These are phyloP conservation scores for Enteromius treurensis DNA, from an alignment of 2,797 vertebrate species.

Conservation along the genomic window DNA sequence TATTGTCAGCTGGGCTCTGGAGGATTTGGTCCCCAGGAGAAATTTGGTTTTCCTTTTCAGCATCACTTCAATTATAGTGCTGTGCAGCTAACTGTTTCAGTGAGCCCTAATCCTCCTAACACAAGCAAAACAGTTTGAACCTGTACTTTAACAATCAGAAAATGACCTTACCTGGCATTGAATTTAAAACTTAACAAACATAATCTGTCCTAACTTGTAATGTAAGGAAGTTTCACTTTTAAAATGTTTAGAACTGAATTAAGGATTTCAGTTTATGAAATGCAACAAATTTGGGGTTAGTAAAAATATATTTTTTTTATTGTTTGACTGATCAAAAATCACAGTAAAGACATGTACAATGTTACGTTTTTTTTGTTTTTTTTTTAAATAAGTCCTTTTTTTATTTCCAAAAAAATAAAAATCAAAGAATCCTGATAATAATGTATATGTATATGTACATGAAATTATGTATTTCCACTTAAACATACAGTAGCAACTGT, in stretches of 20 bases:
- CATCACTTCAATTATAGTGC: conserved; percentile 48
- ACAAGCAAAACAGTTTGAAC: conserved; percentile 26
- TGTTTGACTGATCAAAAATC: background rate
- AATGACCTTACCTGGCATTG: conserved; percentile 1
- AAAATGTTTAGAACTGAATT: background rate
- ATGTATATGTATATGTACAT: no score
- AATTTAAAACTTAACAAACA: background rate
- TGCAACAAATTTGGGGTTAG: background rate
- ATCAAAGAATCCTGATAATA: no score
- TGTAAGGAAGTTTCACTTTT: background rate
- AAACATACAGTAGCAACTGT: no score
- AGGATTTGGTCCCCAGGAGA: conserved; percentile 41
- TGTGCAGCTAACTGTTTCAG: conserved; percentile 46
- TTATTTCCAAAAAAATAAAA: background rate
- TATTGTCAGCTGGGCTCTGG: conserved; percentile 40
- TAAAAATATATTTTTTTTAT: background rate
- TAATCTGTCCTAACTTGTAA: background rate
- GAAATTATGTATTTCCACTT: no score
- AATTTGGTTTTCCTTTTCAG: conserved; percentile 44
- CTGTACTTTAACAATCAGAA: conserved; percentile 5
- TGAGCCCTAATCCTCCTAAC: conserved; percentile 39
- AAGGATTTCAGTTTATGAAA: background rate
- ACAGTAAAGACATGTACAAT: background rate
- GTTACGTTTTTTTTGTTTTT: no score
- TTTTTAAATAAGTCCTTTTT: background rate